phyloP scores from a whole-genome alignment of 2,888 invertebrate genomes.

The Chrysolina americana region DNA sequence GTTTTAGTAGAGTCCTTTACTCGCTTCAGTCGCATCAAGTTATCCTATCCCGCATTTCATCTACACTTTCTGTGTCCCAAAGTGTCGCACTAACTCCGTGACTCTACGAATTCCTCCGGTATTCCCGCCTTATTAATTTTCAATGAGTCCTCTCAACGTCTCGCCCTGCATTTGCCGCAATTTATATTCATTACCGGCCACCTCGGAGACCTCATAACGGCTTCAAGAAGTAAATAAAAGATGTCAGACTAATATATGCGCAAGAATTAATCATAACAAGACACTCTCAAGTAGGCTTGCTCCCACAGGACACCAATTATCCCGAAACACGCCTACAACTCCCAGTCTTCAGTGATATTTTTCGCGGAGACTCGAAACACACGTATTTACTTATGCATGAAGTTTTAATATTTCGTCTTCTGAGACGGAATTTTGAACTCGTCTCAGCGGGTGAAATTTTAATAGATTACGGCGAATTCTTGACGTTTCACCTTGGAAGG shows the following conservation, averaged over 20 bases:
- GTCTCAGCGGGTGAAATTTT: not conserved
- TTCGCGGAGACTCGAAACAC: conserved; percentile 4
- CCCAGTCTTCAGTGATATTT: not conserved
- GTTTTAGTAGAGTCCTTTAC: no score
- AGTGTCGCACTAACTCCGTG: not conserved
- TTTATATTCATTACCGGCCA: conserved; percentile 46
- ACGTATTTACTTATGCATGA: conserved; percentile 7
- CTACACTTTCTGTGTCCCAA: not conserved
- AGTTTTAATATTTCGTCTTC: conserved; percentile 10
- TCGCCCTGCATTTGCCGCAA: conserved; percentile 30
- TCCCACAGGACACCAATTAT: conserved; percentile 47
- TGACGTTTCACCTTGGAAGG: not conserved
- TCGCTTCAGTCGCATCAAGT: not conserved
- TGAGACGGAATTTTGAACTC: not conserved
- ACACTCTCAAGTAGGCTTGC: conserved; percentile 37
- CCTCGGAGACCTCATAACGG: conserved; percentile 38
- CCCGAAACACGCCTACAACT: conserved; percentile 13
- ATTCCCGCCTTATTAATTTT: conserved; percentile 18
- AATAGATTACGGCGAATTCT: not conserved
- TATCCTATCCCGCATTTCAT: not conserved
- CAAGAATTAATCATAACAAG: conserved; percentile 46
- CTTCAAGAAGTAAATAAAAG: conserved; percentile 47
- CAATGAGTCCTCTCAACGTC: conserved; percentile 20
- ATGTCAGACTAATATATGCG: conserved; percentile 47
- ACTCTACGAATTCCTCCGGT: not conserved